Conservation (phyloP, 2,113 vertebrate species). For the Ageneiosus marmoratus region DNA sequence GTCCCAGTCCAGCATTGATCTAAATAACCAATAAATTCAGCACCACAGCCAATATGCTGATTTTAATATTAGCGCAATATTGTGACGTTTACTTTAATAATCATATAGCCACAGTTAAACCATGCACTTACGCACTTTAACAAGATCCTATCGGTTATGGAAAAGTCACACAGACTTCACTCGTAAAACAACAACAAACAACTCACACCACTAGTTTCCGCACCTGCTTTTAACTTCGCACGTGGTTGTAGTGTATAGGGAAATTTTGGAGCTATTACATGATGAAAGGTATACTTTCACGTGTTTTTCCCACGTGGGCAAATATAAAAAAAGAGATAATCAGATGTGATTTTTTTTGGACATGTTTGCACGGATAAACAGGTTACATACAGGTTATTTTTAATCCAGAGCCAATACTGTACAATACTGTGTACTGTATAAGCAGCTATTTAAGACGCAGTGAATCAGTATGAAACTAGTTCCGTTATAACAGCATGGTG, state of each 20-base stretch:
- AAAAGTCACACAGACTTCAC: neutral
- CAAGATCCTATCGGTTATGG: neutral
- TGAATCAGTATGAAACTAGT: slow-evolving; percentile 98
- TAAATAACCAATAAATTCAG: neutral
- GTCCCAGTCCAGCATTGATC: neutral
- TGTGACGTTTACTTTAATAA: neutral
- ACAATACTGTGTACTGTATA: slow-evolving; percentile 39
- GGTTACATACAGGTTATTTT: neutral
- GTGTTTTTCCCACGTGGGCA: neutral
- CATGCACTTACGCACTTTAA: no score
- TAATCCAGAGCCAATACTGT: slow-evolving; percentile 3
- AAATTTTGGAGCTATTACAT: neutral
- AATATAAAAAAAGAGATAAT: no score
- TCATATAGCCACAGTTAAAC: neutral
- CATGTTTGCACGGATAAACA: neutral
- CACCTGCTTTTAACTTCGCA: neutral
- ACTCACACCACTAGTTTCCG: no score
- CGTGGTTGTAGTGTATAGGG: neutral
- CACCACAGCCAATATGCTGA: neutral
- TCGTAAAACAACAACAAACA: neutral
- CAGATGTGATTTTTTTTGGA: no score
- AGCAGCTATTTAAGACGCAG: slow-evolving; percentile 73
- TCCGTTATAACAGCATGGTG: slow-evolving; percentile 85
- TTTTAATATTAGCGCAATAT: neutral
- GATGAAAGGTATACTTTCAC: neutral